Evolutionary conservation across 2,113 vertebrate species (phyloP).

Genomic region (Zootoca vivipara): DNA sequence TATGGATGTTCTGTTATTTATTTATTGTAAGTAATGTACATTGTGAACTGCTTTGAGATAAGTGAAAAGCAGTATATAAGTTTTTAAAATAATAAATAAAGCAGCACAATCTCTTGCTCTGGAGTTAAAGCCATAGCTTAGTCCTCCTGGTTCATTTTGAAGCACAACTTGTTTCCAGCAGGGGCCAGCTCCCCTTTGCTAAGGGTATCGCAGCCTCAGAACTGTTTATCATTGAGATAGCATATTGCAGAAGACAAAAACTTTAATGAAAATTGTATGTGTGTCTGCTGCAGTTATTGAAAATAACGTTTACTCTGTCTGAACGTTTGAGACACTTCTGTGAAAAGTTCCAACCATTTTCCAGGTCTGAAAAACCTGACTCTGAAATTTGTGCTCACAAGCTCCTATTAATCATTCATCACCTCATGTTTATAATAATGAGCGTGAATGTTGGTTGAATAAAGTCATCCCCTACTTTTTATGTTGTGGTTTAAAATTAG

Average conservation of each 20-base stretch:
- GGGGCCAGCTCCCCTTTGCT: neutral
- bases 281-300: neutral
- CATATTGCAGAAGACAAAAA: slow-evolving; percentile 33
- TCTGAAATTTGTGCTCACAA: neutral
- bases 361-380: slow-evolving; percentile 28
- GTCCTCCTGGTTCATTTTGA: neutral
- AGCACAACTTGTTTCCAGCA: neutral
- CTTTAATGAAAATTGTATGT: slow-evolving; percentile 37
- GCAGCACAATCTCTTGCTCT: neutral
- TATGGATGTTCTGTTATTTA: too few relatives aligned
- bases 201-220: slow-evolving; percentile 6
- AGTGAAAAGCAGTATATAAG: too few relatives aligned
- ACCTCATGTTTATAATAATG: slow-evolving; percentile 14
- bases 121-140: neutral
- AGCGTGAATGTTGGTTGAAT: slow-evolving; percentile 8
- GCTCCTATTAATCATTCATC: slow-evolving; percentile 46
- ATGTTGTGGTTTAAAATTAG: slow-evolving; percentile 33
- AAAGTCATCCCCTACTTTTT: slow-evolving; percentile 39
- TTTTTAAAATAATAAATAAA: too few relatives aligned
- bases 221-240: neutral
- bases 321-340: slow-evolving; percentile 21
- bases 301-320: neutral
- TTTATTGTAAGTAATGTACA: too few relatives aligned
- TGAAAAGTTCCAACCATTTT: slow-evolving; percentile 23
- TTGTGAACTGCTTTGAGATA: too few relatives aligned